Evolutionary conservation across 1,140 invertebrate species (phyloP).

Genomic region (Drepana arcuata): DNA sequence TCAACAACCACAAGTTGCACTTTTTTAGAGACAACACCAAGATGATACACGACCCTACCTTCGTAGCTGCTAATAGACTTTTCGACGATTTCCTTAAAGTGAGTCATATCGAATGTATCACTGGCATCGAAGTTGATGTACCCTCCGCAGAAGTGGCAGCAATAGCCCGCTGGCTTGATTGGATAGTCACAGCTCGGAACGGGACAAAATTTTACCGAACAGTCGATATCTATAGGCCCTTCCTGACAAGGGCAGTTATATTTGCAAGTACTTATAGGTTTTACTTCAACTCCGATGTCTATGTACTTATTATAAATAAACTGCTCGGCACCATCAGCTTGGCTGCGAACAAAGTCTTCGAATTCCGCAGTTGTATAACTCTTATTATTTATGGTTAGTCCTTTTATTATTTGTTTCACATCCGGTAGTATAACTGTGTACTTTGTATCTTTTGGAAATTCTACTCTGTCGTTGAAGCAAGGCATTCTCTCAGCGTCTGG

Average conservation of each 20-base stretch:
- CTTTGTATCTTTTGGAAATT: constrained; percentile 28
- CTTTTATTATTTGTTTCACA: constrained; percentile 20
- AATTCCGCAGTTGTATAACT: constrained; percentile 16
- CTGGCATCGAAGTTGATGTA: constrained; percentile 33
- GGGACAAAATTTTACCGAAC: constrained; percentile 37
- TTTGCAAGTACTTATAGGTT: constrained; percentile 14
- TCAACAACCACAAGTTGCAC: constrained; percentile 49
- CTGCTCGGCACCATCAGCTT: constrained; percentile 17
- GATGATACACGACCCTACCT: constrained; percentile 29
- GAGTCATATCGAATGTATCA: constrained; percentile 33
- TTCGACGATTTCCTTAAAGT: constrained; percentile 35
- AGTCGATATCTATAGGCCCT: constrained; percentile 29
- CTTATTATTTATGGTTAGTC: constrained; percentile 19
- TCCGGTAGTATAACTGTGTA: constrained; percentile 32
- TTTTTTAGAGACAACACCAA: constrained; percentile 25
- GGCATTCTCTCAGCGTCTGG: constrained; percentile 53
- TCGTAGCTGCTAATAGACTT: constrained; percentile 25
- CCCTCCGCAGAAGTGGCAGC: constrained; percentile 55
- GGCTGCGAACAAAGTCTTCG: neutral
- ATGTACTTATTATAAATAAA: constrained; percentile 26
- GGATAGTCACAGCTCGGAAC: constrained; percentile 37
- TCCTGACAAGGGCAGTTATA: constrained; percentile 49
- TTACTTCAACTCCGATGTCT: constrained; percentile 16
- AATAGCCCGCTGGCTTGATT: constrained; percentile 47
- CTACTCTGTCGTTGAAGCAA: constrained; percentile 43